These are phyloP conservation scores for Quadroppia sp. DNA, from an alignment of 2,888 invertebrate species.

Conservation along the genomic window DNA sequence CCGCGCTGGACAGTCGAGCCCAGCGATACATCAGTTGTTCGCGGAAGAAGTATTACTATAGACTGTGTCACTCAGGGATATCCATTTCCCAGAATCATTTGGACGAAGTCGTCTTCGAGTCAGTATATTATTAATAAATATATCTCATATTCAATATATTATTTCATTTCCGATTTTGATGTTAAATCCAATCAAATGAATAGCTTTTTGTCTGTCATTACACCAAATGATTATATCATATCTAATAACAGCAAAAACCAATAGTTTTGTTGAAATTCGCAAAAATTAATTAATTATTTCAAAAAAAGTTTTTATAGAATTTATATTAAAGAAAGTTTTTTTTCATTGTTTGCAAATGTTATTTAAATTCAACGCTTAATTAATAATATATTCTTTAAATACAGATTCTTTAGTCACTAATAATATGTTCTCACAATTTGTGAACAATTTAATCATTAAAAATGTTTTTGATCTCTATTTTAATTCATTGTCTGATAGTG, in stretches of 20 bases:
- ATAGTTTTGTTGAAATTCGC: too few species aligned
- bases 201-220: too few species aligned
- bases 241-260: too few species aligned
- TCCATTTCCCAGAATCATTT: conserved; percentile 47
- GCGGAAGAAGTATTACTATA: conserved; percentile 47
- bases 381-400: too few species aligned
- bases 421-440: too few species aligned
- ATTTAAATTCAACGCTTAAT: too few species aligned
- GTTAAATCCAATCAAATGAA: neutral
- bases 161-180: conserved; percentile 14
- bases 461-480: neutral
- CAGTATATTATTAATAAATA: conserved; percentile 31
- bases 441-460: neutral
- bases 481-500: neutral
- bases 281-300: too few species aligned
- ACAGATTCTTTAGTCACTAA: too few species aligned
- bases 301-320: too few species aligned
- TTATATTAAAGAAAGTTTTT: too few species aligned
- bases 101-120: conserved; percentile 46
- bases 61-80: conserved; percentile 49
- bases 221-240: too few species aligned
- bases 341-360: too few species aligned
- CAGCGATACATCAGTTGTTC: conserved; percentile 49
- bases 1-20: conserved; percentile 50
- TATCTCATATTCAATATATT: conserved; percentile 12